Evolutionary conservation across 1,140 invertebrate species (phyloP), one percentile per base, ranked within the genome.

Genomic region (Bombus terrestris): DNA sequence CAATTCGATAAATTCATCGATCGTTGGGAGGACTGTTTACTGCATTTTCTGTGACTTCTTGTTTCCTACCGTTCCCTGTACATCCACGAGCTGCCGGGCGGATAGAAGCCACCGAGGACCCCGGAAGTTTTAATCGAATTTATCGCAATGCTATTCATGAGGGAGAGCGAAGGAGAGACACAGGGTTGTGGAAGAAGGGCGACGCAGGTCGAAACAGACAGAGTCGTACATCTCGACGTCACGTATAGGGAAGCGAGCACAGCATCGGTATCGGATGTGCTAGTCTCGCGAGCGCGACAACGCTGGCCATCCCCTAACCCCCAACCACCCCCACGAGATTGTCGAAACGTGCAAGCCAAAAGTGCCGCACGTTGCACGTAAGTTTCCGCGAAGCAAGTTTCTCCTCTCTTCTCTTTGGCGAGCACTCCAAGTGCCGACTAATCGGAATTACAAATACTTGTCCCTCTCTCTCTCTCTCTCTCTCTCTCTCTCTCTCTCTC

Each of bases 111-210:
- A 89, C 85, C 85, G 90, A 85, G 89, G 85, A 91, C 92, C 91
- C 93, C 92, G 91, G 92, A 95, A 94, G 93, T 95, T 95, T 95
- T 95, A 95, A 95, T 95, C 93, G 94, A 95, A 95, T 94, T 95
- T 95, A 95, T 95, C 94, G 94, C 93, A 94, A 94, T 94, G 93
- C 93, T 94, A 95, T 95, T 95, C 94, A 95, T 95, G 94, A 94
- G 94, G 94, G 91, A 89, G 84, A 90, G 89, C 66, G 87, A 90
- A 80, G 73, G 73, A 84, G 89, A 62, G 92, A 73, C 71, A 47
- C 71, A 39, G 64, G 47, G 32, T 69, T 47, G 73, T 69, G 53
- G 81, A 81, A 69, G 83, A 83, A 81, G 81, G 75, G 41, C 53
- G 37, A 83, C 57, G 35, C 43, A 71, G 64, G 86, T 41, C 68